Base-by-base conservation (phyloP, 2,888 invertebrate species). In the Andrena bucephala region DNA sequence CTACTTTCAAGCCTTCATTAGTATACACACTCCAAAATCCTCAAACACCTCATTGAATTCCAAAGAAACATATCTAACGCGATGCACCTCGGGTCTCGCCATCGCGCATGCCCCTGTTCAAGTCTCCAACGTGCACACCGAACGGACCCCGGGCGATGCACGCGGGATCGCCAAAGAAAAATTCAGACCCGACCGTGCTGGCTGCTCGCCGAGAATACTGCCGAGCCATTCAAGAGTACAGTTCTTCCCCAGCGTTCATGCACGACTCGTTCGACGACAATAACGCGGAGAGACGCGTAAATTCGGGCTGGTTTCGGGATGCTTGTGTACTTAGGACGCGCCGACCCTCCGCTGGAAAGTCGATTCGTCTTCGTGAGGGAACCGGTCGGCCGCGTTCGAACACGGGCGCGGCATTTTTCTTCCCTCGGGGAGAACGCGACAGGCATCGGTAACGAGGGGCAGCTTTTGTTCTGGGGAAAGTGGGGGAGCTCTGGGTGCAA, bases 291-390 rank as follows among this genome's bases (percentile, higher is more conserved):
- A 29, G 60, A 36, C 36, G n/a, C 29, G 57, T 48, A 48, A 70
- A 82, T 52, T 80, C 31, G 31, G 75, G 57, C 20, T 24, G 63
- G 72, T 33, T 42, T 52, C 48, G 42, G 52, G 2, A 7, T 7
- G 33, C 67, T 74, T 80, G 82, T 82, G 80, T 68, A 48, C 50
- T 82, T 80, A 82, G 71, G 82, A 80, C 57, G 50, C 57, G 65
- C 31, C 63, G 48, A 60, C 74, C 57, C 74, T 70, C 8, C 73
- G 33, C 5, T 48, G 52, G 70, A 57, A 57, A 57, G 70, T 74
- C 62, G 52, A 52, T 71, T 70, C 66, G 67, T 67, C 74, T 50
- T 70, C 65, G 59, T 33, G 33, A 24, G 42, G 66, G 62, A 50
- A 20, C 20, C 24, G 6, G 7, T 5, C 48, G 13, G 54, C 8